phyloP scores from a whole-genome alignment of 2,797 vertebrate genomes.

The Urocyon cinereoargenteus region DNA sequence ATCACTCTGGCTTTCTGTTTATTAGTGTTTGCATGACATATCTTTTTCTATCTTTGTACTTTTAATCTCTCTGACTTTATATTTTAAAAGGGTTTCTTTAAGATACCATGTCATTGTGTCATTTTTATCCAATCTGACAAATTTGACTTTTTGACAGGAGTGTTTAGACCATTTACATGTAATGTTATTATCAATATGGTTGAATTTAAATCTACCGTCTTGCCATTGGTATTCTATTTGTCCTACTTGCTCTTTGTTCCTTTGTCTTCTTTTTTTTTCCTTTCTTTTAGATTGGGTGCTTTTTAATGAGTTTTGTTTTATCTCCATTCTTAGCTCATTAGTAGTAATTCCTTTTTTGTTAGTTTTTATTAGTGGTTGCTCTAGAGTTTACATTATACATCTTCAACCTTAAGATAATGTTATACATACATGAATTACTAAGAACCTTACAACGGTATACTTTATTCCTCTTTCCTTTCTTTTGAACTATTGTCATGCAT shows the following conservation, averaged over 20 bases:
- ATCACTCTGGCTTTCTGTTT: not conserved
- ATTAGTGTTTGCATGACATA: not conserved
- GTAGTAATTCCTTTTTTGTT: not conserved
- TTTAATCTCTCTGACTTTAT: conserved; percentile 8
- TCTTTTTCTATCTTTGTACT: conserved; percentile 13
- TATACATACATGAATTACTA: not conserved
- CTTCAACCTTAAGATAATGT: not conserved
- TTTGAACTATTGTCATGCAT: not conserved
- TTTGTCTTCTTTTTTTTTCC: not conserved
- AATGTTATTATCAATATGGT: not conserved
- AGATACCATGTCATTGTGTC: not conserved
- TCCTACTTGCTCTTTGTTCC: not conserved
- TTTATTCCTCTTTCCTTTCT: not conserved
- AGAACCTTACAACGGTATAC: not conserved
- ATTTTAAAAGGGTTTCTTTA: not conserved
- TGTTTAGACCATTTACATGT: not conserved
- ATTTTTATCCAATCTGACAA: not conserved
- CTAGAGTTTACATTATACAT: not conserved
- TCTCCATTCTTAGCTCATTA: not conserved
- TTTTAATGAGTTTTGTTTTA: not conserved
- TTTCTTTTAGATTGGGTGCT: not conserved
- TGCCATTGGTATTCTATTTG: not conserved
- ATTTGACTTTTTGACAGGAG: not conserved
- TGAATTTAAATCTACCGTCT: not conserved
- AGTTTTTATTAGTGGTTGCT: conserved; percentile 20